Percentiles rank a stretch among this genome's conserved stretches.
phyloP scores from a whole-genome alignment of 1,140 invertebrate species.

The Trachymyrmex septentrionalis region DNA sequence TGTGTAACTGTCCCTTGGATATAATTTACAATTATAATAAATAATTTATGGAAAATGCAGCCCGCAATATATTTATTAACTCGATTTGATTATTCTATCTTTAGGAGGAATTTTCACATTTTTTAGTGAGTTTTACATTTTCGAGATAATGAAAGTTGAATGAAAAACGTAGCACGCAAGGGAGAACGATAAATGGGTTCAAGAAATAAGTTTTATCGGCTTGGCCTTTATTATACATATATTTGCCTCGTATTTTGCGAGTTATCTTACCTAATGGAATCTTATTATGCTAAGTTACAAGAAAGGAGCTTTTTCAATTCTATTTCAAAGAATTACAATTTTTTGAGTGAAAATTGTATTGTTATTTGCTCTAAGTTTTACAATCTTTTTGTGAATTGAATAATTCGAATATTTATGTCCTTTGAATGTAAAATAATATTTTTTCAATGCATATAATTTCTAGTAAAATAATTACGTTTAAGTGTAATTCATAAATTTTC shows the following conservation, averaged over 20 bases:
- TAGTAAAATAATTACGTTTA: not conserved
- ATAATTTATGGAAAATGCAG: slow-evolving; percentile 62
- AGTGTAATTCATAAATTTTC: not conserved
- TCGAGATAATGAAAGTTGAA: slow-evolving; percentile 19
- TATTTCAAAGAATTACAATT: not conserved
- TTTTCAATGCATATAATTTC: not conserved
- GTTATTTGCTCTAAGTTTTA: not conserved
- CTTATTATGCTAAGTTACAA: not conserved
- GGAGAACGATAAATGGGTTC: not conserved
- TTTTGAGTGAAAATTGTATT: not conserved
- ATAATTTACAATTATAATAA: slow-evolving; percentile 74
- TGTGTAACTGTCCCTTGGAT: slow-evolving; percentile 70
- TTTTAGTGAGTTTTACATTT: not conserved
- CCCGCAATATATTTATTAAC: not conserved
- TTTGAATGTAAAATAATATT: not conserved
- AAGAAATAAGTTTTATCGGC: slow-evolving; percentile 4
- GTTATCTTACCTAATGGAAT: slow-evolving; percentile 4
- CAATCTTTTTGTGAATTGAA: not conserved
- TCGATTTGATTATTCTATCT: not conserved
- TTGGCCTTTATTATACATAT: slow-evolving; percentile 6
- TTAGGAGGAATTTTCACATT: not conserved
- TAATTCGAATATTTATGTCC: not conserved
- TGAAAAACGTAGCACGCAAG: slow-evolving; percentile 17
- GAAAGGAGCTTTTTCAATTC: not conserved
- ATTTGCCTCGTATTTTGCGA: not conserved